Evolutionary conservation across 1,140 invertebrate species (phyloP), one percentile per base, ranked within the genome.

Genomic region (Aleiodes sp.): DNA sequence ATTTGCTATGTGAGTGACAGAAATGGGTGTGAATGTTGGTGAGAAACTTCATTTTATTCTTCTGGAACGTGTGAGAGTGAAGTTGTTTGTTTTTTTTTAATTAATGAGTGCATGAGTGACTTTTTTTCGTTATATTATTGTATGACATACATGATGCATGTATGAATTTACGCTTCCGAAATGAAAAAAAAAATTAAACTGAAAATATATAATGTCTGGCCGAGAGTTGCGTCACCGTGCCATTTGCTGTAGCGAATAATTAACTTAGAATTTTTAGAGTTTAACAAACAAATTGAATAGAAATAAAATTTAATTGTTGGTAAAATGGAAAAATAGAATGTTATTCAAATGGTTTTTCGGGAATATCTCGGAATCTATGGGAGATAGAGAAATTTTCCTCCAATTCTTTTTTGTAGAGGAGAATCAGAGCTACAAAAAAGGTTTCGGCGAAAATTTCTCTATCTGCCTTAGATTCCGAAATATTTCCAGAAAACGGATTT

Each of bases 121-220:
- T 66, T 46, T 57, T 35, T 56, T 57, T 66, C 29, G 56, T 60
- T 37, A 14, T 39, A 39, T 39, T 43, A 37, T 61, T 59, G 52
- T 67, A 43, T 60, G 12, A 28, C 28, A 35, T 57, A 66, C 46
- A 37, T 56, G 16, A 16, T 52, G 41, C 24, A 67, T 67, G 56
- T 67, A 67, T 67, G 31, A 26, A n/a, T 67, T 67, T 60, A 41
- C 65, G 65, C 65, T 66, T 66, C 35, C 33, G 16, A 28, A 60
- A 60, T 12, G 9, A 67, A 60, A 66, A 65, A 39, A 46, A 16
- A 64, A 31, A 60, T 60, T 28, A 29, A 28, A 59, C 14, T 37
- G 16, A 62, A 10, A 62, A 7, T 16, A 56, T 24, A 24, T 24
- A 52, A 56, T 21, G 35, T 57, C 19, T 37, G 46, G 33, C 16